Evolutionary conservation across 2,797 vertebrate species (phyloP).

Genomic region (Diglossa cyanea): DNA sequence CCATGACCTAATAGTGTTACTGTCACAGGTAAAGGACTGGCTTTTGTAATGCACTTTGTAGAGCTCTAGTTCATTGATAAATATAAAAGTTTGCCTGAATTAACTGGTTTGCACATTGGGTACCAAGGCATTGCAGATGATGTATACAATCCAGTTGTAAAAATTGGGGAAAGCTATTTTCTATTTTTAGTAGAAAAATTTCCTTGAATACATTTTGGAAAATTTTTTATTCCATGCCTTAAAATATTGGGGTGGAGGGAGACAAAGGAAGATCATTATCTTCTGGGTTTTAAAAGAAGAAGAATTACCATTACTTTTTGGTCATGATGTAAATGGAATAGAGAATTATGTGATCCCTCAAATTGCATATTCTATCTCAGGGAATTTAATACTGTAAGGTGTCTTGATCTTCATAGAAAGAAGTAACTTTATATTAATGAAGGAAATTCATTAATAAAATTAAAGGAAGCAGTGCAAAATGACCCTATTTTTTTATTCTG

Average conservation of each 20-base stretch:
- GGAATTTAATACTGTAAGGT: slow-evolving; percentile 49
- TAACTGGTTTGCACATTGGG: not conserved
- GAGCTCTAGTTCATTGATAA: not conserved
- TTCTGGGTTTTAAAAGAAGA: not conserved
- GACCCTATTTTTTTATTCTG: not conserved
- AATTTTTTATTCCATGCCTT: not conserved
- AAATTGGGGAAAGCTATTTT: not conserved
- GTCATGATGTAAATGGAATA: not conserved
- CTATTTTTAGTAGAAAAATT: not conserved
- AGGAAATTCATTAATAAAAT: not conserved
- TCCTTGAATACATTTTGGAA: not conserved
- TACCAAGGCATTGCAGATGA: not conserved
- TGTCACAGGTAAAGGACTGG: not conserved
- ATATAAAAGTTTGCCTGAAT: not conserved
- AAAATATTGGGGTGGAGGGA: not conserved
- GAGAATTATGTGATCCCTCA: not conserved
- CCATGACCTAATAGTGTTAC: not conserved
- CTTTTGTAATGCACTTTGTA: not conserved
- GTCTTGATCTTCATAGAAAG: not conserved
- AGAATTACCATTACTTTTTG: not conserved
- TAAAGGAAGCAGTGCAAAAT: not conserved
- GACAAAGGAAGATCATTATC: not conserved
- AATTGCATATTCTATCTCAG: slow-evolving; percentile 55
- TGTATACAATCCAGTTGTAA: not conserved
- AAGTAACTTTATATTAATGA: slow-evolving; percentile 1